A percentile compares a stretch with the other conserved stretches of the same genome.
phyloP scores from a whole-genome alignment of 2,888 invertebrate species.

The Druceiella hillmani region DNA sequence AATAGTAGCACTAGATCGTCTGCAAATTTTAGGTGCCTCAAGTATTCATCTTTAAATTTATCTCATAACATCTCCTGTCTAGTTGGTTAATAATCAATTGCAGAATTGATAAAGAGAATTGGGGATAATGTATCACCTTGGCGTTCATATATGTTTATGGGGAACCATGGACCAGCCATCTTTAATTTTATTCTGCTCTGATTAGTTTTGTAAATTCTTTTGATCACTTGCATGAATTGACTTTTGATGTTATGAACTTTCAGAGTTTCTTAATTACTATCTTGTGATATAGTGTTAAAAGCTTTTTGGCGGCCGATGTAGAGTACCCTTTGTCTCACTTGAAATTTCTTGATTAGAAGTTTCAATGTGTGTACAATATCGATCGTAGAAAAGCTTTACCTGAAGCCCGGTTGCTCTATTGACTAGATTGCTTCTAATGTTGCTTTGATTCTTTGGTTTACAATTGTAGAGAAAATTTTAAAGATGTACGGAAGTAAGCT shows the following conservation, averaged over 20 bases:
- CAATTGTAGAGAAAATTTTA: no score
- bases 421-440: conserved; percentile 8
- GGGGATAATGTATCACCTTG: conserved; percentile 2
- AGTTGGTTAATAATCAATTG: conserved; percentile 4
- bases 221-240: no score
- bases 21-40: conserved; percentile 10
- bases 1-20: conserved; percentile 11
- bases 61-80: conserved; percentile 4
- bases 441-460: no score
- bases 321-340: conserved; percentile 7
- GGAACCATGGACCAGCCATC: not conserved
- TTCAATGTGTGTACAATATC: not conserved
- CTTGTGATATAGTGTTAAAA: not conserved
- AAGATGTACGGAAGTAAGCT: no score
- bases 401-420: conserved; percentile 11
- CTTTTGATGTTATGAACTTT: not conserved
- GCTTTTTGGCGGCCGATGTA: not conserved
- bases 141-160: not conserved
- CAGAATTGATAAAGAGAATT: conserved; percentile 3
- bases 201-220: no score
- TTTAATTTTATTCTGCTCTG: not conserved
- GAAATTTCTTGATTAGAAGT: conserved; percentile 11
- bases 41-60: not conserved
- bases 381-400: conserved; percentile 4
- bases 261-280: not conserved